phyloP scores from a whole-genome alignment of 2,888 invertebrate genomes.

The Drosophila lacicola region DNA sequence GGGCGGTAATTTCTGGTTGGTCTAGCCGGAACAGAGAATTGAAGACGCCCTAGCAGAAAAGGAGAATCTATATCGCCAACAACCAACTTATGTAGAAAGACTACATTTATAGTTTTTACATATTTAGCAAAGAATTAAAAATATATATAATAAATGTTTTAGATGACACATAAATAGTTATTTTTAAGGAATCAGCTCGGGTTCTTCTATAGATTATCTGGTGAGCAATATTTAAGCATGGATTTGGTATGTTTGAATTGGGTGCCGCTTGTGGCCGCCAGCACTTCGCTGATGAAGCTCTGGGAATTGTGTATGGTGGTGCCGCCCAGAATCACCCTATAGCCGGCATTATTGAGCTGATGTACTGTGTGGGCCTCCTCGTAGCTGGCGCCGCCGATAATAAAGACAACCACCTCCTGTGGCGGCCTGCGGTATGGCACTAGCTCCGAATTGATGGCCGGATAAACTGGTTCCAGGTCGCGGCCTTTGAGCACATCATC shows the following conservation, averaged over 20 bases:
- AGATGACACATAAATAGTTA: slow-evolving; percentile 60
- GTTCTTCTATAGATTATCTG: slow-evolving; percentile 78
- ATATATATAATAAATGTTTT: slow-evolving; percentile 40
- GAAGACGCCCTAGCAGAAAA: too few relatives aligned
- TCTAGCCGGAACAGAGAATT: too few relatives aligned
- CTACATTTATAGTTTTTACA: slow-evolving; percentile 28
- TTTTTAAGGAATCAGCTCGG: slow-evolving; percentile 22
- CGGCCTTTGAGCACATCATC: slow-evolving; percentile 96
- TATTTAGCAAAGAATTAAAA: slow-evolving; percentile 16
- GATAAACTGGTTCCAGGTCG: slow-evolving; percentile 94
- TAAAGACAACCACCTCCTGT: slow-evolving; percentile 97
- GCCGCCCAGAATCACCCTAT: slow-evolving; percentile 94
- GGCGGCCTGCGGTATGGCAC: slow-evolving; percentile 88
- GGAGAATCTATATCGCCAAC: too few relatives aligned
- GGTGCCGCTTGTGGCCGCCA: slow-evolving; percentile 88
- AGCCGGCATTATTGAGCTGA: slow-evolving; percentile 90
- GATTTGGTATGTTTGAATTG: slow-evolving; percentile 88
- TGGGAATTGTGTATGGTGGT: slow-evolving; percentile 95
- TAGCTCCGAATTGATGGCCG: slow-evolving; percentile 90
- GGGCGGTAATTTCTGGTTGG: too few relatives aligned
- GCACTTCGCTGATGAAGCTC: slow-evolving; percentile 92
- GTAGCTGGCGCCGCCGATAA: slow-evolving; percentile 98
- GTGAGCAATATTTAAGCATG: slow-evolving; percentile 92
- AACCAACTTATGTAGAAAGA: too few relatives aligned
- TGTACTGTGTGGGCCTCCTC: slow-evolving; percentile 96